Evolutionary conservation across 2,113 vertebrate genomes (phyloP), one percentile per base, ranked within the genome.

Genomic region (Dicaeum eximium): DNA sequence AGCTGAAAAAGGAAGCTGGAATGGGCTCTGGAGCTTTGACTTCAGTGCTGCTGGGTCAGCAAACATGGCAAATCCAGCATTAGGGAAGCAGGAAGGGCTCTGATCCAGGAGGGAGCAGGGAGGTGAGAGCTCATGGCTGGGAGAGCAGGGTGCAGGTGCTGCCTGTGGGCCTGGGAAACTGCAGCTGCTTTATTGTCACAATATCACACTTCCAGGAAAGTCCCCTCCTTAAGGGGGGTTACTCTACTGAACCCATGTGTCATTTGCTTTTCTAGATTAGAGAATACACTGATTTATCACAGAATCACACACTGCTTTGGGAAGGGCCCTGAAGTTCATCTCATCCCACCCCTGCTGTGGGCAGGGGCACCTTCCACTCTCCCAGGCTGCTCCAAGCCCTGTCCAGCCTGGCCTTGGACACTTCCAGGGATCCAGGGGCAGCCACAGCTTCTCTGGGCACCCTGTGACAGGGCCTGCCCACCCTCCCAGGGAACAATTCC

Each of bases 321-420:
- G 75, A 35, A 42, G 11, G 13, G 25, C 4, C 9, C 22, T 24
- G 19, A 44, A 57, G 17, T 2, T 7, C 42, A 56, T 47, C n/a
- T 0, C 5, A 9, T 31, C 1, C 65, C 30, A 38, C 10, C 24
- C 30, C 6, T 24, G n/a, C 47, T 73, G 54, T 11, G 18, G 10
- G 11, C 65, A 61, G 40, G 57, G 57, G 42, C 66, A 56, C 20
- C 16, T 40, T 0, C 40, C 65, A 17, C 57, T 5, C 0, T 8
- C 40, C 57, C 74, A 64, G 56, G 40, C 1, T 48, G 65, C 35
- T 62, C 65, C 54, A 7, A 53, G 12, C 54, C 33, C 38, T 0
- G 0, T 27, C 53, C 56, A 79, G 0, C 47, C 84, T 54, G n/a
- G 30, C 56, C 48, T 40, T 47, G 85, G 35, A 0, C 65, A 54